Evolutionary conservation across 2,888 invertebrate species (phyloP).

Genomic region (Nycteola revayana): DNA sequence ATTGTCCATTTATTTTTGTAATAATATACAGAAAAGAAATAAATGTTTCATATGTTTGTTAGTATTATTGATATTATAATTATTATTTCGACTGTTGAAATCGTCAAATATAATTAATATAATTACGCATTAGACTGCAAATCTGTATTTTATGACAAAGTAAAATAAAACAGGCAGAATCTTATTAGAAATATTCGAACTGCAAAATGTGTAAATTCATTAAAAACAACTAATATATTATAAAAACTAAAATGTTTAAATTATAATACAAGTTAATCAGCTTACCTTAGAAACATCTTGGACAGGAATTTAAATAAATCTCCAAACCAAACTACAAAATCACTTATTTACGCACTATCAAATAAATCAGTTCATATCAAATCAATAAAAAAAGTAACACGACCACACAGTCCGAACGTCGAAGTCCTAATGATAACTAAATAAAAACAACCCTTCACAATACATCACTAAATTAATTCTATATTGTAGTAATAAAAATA

Average conservation of each 20-base stretch:
- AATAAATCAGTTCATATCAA: conserved; percentile 51
- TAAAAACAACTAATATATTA: background rate
- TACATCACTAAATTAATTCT: conserved; percentile 71
- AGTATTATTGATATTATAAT: no score
- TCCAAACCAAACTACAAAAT: conserved; percentile 34
- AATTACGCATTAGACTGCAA: no score
- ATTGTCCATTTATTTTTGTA: no score
- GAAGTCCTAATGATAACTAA: conserved; percentile 68
- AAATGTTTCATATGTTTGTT: no score
- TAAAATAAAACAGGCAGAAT: no score
- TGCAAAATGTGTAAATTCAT: background rate
- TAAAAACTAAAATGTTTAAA: background rate
- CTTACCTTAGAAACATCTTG: conserved; percentile 71
- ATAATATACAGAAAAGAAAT: no score
- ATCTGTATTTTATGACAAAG: no score
- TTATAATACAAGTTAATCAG: conserved; percentile 6
- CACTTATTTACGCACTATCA: conserved; percentile 53
- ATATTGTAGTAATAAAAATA: conserved; percentile 71
- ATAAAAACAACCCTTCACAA: conserved; percentile 71
- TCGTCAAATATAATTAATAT: no score
- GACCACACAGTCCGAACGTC: conserved; percentile 69
- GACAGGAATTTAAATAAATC: conserved; percentile 30
- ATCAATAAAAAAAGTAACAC: conserved; percentile 47
- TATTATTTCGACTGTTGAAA: no score
- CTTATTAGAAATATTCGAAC: no score